Evolutionary conservation across 1,140 invertebrate species (phyloP), one percentile per base, ranked within the genome.

Genomic region (Piezodorus guildinii): DNA sequence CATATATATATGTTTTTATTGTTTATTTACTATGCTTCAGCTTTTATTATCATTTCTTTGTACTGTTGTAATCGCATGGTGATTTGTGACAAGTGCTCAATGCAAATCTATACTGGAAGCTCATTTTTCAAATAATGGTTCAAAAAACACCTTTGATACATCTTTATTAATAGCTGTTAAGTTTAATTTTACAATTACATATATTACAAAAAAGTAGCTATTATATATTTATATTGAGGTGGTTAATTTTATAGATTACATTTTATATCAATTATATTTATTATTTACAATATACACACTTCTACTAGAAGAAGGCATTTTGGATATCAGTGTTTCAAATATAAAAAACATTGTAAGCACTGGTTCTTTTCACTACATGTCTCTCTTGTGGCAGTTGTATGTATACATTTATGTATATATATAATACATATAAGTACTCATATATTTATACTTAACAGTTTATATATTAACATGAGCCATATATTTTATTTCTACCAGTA

Each of bases 241-340:
- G 34, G 12, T 39, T 6, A 39, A 4, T 39, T 8, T 39, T 39
- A 39, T 39, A 39, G 34, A 39, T 39, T 39, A 39, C 34, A 39
- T 39, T 39, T 39, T 39, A 54, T 63, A 63, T 52, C 46, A 6
- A 30, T 52, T 62, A 46, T 17, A 27, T 34, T 43, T 30, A 63
- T 54, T 63, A 64, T 64, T 19, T 58, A 64, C 52, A 58, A 44
- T 64, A 64, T 64, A 39, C 54, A 64, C 62, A 64, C 43, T 56
- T 63, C 49, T 46, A 44, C 58, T 23, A 58, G 34, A 52, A 64
- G 52, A 64, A 64, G 62, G 62, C 62, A 64, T n/a, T 30, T 64
- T 58, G 56, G 27, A 27, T 30, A 56, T 64, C 17, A 34, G 27
- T 60, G 27, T 34, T 30, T 34, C 17, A 34, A 60, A 60, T 34